Base-by-base conservation (phyloP, 2,888 invertebrate genomes). In the Argynnis bischoffii region DNA sequence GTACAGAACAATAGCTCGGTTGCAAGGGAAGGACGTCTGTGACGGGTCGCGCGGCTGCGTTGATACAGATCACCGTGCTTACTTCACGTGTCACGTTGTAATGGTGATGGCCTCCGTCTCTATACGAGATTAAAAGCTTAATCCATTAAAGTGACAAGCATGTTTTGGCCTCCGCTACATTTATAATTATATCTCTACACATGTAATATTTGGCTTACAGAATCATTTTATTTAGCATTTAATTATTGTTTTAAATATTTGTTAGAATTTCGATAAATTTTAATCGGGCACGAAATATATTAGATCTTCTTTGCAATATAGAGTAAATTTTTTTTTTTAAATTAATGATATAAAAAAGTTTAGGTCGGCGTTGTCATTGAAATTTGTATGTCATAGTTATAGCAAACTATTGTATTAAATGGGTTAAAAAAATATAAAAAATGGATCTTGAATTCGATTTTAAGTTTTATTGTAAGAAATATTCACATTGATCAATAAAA, bases 1-100 rank as follows among this genome's bases (percentile, higher is more conserved):
- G 80, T 79, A 78, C 77, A 83, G 87, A 88, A 91, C 91, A 90
- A 92, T 90, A 83, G 88, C 86, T 85, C 81, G 83, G 81, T 79
- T 81, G 85, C 85, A 85, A 85, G 82, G 86, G 83, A 87, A 88
- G 88, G 86, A 79, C 85, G 76, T 70, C 55, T 59, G 73, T 82
- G 84, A 86, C 81, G 80, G 76, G 74, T 68, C 66, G 75, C 75
- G 75, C 77, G 77, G 72, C 70, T 77, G 79, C 63, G 72, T 65
- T 57, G 48, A 46, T 61, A 26, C 41, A 26, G 53, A 31, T 46
- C 54, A 47, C 53, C 18, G 16, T 46, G 41, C 21, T 35, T 46
- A 51, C 47, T 51, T 8, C 53, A 51, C 21, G 21, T 61, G 59
- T 46, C 63, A 47, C 48, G 55, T 26, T 54, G 47, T 63, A 63